Evolutionary conservation across 2,113 vertebrate species (phyloP).

Genomic region (Trogon melanurus): DNA sequence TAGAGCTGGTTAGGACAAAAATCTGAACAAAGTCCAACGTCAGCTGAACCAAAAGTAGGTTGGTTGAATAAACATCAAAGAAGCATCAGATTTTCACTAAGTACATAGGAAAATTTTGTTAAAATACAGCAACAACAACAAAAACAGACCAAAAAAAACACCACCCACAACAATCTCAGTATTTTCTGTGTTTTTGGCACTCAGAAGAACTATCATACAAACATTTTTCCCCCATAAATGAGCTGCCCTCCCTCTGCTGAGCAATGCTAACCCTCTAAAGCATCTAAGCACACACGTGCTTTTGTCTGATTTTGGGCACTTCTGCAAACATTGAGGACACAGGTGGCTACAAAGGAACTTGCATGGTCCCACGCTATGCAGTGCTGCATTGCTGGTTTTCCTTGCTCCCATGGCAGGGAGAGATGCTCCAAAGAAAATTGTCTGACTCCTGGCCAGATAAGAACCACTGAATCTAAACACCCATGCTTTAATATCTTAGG

Average conservation of each 20-base stretch:
- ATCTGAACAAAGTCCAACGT: neutral
- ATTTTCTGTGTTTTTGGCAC: neutral
- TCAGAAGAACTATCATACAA: neutral
- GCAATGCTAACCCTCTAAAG: neutral
- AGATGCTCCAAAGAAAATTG: neutral
- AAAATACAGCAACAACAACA: neutral
- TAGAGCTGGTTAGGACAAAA: neutral
- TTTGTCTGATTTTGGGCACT: neutral
- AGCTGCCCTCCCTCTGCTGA: accelerated
- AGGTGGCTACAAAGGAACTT: neutral
- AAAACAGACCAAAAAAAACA: neutral
- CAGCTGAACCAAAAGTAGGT: neutral
- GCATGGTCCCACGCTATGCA: accelerated
- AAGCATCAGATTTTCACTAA: neutral
- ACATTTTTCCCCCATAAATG: neutral
- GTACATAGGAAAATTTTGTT: neutral
- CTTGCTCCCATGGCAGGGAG: neutral
- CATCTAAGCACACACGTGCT: accelerated
- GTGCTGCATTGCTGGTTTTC: neutral
- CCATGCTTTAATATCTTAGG: neutral
- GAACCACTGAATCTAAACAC: neutral
- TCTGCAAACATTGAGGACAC: neutral
- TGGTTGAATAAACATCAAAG: neutral
- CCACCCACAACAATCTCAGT: neutral
- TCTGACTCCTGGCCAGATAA: neutral